Percentiles rank a stretch among this genome's conserved stretches.
phyloP scores from a whole-genome alignment of 1,140 invertebrate genomes.

The Myzus persicae region DNA sequence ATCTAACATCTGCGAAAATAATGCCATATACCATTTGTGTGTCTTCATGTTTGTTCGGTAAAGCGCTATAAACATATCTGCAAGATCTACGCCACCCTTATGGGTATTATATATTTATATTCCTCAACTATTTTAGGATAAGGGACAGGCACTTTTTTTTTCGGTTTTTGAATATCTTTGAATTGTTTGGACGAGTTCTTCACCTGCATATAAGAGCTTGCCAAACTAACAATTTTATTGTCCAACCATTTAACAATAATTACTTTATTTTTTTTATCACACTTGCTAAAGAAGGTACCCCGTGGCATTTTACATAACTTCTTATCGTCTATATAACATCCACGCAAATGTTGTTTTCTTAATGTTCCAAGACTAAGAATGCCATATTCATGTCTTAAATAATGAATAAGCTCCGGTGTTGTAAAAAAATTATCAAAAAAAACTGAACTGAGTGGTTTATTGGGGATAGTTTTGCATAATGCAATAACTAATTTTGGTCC shows the following conservation, averaged over 20 bases:
- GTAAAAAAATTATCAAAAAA: constrained; percentile 55
- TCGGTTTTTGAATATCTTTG: constrained; percentile 52
- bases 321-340: constrained; percentile 61
- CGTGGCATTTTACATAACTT: constrained; percentile 59
- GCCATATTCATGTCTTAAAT: constrained; percentile 39
- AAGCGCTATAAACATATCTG: constrained; percentile 64
- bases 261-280: constrained; percentile 61
- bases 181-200: constrained; percentile 60
- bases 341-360: constrained; percentile 39
- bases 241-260: constrained; percentile 65
- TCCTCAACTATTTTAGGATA: constrained; percentile 65
- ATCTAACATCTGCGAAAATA: too few relatives aligned
- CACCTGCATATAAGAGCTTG: constrained; percentile 59
- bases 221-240: constrained; percentile 65
- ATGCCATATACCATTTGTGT: too few relatives aligned
- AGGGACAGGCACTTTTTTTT: constrained; percentile 63
- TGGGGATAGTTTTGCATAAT: constrained; percentile 9
- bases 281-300: constrained; percentile 55
- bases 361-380: constrained; percentile 45
- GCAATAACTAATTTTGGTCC: constrained; percentile 32
- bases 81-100: constrained; percentile 62
- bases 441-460: not conserved
- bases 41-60: constrained; percentile 59
- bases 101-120: constrained; percentile 65
- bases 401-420: not conserved